phyloP scores from a whole-genome alignment of 1,140 invertebrate genomes.

The Drosophila ohnishii region DNA sequence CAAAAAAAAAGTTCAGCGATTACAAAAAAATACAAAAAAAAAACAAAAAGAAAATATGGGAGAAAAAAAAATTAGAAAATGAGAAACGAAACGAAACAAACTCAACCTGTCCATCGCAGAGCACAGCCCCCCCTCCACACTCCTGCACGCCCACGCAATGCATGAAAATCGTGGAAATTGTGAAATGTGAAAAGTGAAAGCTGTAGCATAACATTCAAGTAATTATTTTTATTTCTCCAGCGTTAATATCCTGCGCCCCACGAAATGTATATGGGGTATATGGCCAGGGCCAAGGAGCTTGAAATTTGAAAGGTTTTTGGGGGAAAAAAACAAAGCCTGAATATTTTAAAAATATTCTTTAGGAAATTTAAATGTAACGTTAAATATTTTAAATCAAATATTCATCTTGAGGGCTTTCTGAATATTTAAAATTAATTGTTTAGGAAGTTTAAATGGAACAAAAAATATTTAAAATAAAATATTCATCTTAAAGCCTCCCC shows the following conservation, averaged over 20 bases:
- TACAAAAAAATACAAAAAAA: constrained; percentile 21
- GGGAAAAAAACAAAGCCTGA: too few relatives aligned
- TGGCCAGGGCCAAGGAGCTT: neutral
- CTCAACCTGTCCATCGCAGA: constrained; percentile 39
- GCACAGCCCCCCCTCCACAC: constrained; percentile 1
- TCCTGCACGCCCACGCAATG: constrained; percentile 22
- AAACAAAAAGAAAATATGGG: neutral
- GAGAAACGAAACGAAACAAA: constrained; percentile 25
- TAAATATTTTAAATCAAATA: too few relatives aligned
- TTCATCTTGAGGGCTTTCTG: too few relatives aligned
- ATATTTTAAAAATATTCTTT: too few relatives aligned
- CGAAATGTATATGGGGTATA: neutral
- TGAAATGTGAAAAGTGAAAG: constrained; percentile 77
- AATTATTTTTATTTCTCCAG: constrained; percentile 70
- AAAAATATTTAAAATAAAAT: too few relatives aligned
- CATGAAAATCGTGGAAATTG: constrained; percentile 43
- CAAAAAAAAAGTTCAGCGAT: constrained; percentile 52
- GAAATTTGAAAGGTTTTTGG: too few relatives aligned
- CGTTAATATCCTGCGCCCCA: neutral
- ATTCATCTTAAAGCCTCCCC: too few relatives aligned
- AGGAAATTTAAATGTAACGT: too few relatives aligned
- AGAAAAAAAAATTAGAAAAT: constrained; percentile 19
- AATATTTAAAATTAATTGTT: too few relatives aligned
- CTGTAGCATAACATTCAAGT: constrained; percentile 75
- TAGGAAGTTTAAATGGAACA: too few relatives aligned